Base-by-base conservation (phyloP, 2,797 vertebrate species). In the Denticeps clupeoides region DNA sequence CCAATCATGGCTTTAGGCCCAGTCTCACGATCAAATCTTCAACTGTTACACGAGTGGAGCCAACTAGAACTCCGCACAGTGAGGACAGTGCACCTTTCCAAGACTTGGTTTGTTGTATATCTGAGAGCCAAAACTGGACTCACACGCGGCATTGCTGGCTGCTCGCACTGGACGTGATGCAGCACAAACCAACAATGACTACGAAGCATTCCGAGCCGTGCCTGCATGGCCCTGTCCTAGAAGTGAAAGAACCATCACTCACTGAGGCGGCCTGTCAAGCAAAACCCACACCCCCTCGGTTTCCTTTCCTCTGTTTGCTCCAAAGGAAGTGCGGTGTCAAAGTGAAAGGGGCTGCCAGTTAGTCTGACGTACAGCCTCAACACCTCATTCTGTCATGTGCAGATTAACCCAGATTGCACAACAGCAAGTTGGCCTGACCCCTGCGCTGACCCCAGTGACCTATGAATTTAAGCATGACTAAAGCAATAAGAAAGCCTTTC, bases 61-160 rank as follows among this genome's bases (percentile, higher is more conserved):
- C 69, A 69, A 72, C 63, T 69, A 65, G 64, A 66, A 65, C 61
- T 64, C 51, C 41, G 41, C 40, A 6, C 52, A 16, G 16, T 45
- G 32, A 41, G 53, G 51, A 68, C 56, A 45, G 51, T 11, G 42
- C 38, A 62, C 59, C 60, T 45, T 27, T 66, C 62, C 71, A 70
- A 56, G 59, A 45, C 56, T 67, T 41, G 49, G 61, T 66, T 63
- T 70, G 72, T 72, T 75, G 65, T 73, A 62, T 41, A 71, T 70
- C 57, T 71, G 22, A 11, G 54, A 68, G 69, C 71, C 72, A 75
- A 38, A 74, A 55, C 49, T 65, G 33, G 54, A 45, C 47, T n/a
- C 22, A 32, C 26, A 21, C 27, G 12, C 21, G 25, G 33, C 40
- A 59, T 21, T 21, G 35, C 35, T 38, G 35, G 35, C 35, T 4